Base-by-base conservation (phyloP, 2,888 invertebrate genomes). In the Hydriomena furcata region DNA sequence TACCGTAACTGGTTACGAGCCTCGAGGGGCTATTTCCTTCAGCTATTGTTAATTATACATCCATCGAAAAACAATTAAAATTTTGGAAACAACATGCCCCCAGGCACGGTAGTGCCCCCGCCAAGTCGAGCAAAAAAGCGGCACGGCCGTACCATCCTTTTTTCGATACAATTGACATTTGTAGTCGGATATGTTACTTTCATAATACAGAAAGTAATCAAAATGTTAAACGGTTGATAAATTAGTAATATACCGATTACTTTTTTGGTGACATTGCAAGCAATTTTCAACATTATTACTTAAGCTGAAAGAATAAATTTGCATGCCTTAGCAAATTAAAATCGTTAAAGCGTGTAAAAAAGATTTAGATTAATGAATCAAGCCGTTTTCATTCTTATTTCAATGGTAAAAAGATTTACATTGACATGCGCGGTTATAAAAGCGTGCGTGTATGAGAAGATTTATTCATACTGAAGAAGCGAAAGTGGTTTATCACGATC, bases 131-230 rank as follows among this genome's bases (percentile, higher is more conserved):
- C n/a, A n/a, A n/a, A n/a, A n/a, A n/a, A n/a, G n/a, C n/a, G n/a
- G n/a, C n/a, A n/a, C n/a, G n/a, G n/a, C n/a, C n/a, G n/a, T n/a
- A n/a, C n/a, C n/a, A n/a, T n/a, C n/a, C n/a, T n/a, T n/a, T n/a
- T n/a, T n/a, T n/a, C n/a, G n/a, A n/a, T n/a, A n/a, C 51, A 58
- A 55, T 37, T 36, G 48, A 48, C 43, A 55, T 58, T 50, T 40
- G 7, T 17, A 32, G 8, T 47, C 49, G 44, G 41, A 54, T 41
- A 48, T 47, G 43, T 36, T 52, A 56, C 38, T 37, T 46, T 52
- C 43, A 38, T 47, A 52, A 52, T 27, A 12, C 48, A 24, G 25
- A 32, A 34, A 23, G 43, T 44, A 49, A 59, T 59, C 40, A 59
- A 55, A 44, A 28, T 28, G 37, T 41, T 40, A 43, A 41, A 35